Conservation (phyloP, 2,113 vertebrate genomes). For the Hylia prasina region DNA sequence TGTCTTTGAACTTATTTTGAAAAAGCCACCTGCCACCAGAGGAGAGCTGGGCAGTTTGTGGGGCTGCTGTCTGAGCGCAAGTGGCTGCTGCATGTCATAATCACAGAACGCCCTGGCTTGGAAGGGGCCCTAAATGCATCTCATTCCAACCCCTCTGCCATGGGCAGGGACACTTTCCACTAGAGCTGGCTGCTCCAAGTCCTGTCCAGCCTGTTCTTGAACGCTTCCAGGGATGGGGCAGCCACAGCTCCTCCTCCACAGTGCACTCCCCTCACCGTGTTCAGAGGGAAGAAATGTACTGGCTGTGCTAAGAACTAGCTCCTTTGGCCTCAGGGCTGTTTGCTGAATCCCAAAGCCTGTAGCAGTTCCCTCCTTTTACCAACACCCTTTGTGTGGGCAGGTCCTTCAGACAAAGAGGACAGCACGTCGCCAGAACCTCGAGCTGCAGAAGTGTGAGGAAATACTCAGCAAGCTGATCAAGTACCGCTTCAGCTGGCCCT, state of each 20-base stretch:
- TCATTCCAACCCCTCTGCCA: not conserved
- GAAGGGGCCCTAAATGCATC: not conserved
- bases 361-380: not conserved
- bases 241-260: not conserved
- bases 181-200: not conserved
- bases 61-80: not conserved
- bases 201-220: not conserved
- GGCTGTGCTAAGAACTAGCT: not conserved
- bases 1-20: slow-evolving; percentile 6
- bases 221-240: not conserved
- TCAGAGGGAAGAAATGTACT: not conserved
- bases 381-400: slow-evolving; percentile 62
- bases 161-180: not conserved
- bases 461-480: slow-evolving; percentile 90
- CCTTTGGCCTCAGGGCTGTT: not conserved
- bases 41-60: not conserved
- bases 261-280: not conserved
- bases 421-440: slow-evolving; percentile 76
- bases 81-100: not conserved
- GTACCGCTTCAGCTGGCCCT: slow-evolving; percentile 96
- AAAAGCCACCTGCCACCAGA: not conserved
- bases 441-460: slow-evolving; percentile 92
- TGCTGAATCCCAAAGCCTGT: not conserved
- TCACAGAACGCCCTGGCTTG: not conserved
- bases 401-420: slow-evolving; percentile 82